Evolutionary conservation across 2,797 vertebrate genomes (phyloP).

Genomic region (Iguana delicatissima): DNA sequence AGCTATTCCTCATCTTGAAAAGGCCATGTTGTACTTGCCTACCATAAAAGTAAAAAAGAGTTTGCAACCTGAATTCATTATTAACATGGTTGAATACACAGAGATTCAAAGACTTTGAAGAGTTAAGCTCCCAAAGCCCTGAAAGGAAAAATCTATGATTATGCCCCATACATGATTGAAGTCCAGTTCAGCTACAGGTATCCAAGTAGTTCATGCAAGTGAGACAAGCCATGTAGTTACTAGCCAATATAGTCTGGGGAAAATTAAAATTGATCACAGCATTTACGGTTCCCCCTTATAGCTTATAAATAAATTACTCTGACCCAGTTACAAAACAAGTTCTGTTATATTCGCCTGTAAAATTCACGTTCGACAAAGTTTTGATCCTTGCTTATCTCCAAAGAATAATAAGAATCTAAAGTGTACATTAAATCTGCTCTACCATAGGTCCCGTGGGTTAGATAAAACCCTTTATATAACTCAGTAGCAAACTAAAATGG

Average conservation of each 20-base stretch:
- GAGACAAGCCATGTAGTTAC: neutral
- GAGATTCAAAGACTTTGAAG: neutral
- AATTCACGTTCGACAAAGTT: slow-evolving; percentile 10
- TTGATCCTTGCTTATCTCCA: slow-evolving; percentile 20
- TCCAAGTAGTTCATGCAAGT: neutral
- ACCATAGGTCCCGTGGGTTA: slow-evolving; percentile 10
- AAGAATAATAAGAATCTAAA: slow-evolving; percentile 24
- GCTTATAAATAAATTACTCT: neutral
- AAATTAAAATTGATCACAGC: slow-evolving; percentile 6
- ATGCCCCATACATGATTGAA: neutral
- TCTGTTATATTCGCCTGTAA: slow-evolving; percentile 1
- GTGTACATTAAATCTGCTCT: slow-evolving; percentile 26
- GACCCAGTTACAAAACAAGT: neutral
- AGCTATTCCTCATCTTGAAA: neutral
- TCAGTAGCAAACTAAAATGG: slow-evolving; percentile 4
- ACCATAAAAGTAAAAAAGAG: neutral
- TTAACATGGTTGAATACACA: neutral
- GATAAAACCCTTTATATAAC: slow-evolving; percentile 21
- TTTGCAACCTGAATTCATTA: neutral
- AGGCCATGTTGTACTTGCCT: neutral
- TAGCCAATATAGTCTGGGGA: neutral
- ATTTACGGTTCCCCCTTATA: neutral
- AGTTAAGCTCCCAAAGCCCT: neutral
- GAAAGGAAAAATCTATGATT: too few relatives aligned
- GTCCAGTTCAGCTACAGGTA: neutral